Conservation (phyloP, 2,888 invertebrate genomes). For the Prosopocoilus inquinatus region DNA sequence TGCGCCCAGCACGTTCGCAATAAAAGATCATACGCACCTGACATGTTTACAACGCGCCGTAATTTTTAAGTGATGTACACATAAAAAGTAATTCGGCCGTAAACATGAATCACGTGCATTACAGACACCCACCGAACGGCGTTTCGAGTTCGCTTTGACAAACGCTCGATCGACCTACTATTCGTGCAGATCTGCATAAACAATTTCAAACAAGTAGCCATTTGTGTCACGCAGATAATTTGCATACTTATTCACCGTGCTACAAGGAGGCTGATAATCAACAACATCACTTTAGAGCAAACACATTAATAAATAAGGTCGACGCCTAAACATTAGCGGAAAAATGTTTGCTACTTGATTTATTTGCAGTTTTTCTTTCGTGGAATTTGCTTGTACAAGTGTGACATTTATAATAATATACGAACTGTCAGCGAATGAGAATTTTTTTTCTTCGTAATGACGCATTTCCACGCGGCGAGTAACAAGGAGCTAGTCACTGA, state of each 20-base stretch:
- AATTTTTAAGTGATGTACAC: slow-evolving; percentile 9
- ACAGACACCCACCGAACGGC: too few relatives aligned
- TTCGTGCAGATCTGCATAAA: slow-evolving; percentile 23
- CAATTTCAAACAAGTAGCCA: slow-evolving; percentile 26
- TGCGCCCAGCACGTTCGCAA: neutral
- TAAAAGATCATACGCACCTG: too few relatives aligned
- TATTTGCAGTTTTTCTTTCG: too few relatives aligned
- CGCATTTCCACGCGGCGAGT: too few relatives aligned
- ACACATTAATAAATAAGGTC: slow-evolving; percentile 2
- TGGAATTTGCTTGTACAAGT: too few relatives aligned
- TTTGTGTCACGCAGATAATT: slow-evolving; percentile 21
- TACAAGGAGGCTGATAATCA: slow-evolving; percentile 5
- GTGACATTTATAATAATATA: too few relatives aligned
- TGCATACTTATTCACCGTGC: slow-evolving; percentile 10
- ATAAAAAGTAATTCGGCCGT: slow-evolving; percentile 8
- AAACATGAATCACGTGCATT: slow-evolving; percentile 10
- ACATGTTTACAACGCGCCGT: neutral
- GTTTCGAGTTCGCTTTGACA: neutral
- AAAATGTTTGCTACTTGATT: too few relatives aligned
- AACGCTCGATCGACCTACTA: slow-evolving; percentile 21
- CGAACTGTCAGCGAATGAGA: too few relatives aligned
- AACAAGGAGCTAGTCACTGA: too few relatives aligned
- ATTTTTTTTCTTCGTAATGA: too few relatives aligned
- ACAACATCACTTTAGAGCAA: too few relatives aligned
- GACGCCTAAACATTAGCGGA: neutral